These are phyloP conservation scores for Shinisaurus crocodilurus DNA, from an alignment of 2,113 vertebrate species.

Conservation along the genomic window DNA sequence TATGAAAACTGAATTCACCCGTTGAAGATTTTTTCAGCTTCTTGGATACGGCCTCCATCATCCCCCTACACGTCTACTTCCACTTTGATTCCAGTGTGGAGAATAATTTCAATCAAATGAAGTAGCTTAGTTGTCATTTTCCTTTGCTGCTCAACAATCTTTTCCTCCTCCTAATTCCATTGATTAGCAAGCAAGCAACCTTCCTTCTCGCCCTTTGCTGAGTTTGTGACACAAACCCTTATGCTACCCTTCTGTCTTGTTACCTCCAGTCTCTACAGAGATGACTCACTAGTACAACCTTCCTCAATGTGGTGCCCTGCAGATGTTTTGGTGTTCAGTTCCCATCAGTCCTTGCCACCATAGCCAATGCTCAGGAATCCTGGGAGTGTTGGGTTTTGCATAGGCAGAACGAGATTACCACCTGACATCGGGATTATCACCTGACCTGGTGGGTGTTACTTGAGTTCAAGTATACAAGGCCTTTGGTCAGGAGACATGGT, in stretches of 20 bases:
- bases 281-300: not conserved
- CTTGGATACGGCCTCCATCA: not conserved
- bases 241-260: not conserved
- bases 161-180: not conserved
- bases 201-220: constrained; percentile 26
- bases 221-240: not conserved
- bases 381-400: too few relatives aligned
- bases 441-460: too few relatives aligned
- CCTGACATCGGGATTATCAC: too few relatives aligned
- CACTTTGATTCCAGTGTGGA: not conserved
- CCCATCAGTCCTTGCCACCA: too few relatives aligned
- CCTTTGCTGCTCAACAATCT: not conserved
- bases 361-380: too few relatives aligned
- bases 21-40: not conserved
- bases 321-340: too few relatives aligned
- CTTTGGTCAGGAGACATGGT: too few relatives aligned
- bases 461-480: too few relatives aligned
- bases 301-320: too few relatives aligned
- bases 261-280: constrained; percentile 16
- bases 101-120: not conserved
- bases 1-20: not conserved
- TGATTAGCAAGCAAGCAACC: not conserved
- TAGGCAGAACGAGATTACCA: too few relatives aligned
- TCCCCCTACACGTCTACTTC: not conserved
- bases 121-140: not conserved